A percentile compares a stretch with the other conserved stretches of the same genome.
These are phyloP conservation scores for Chlamydotis undulata DNA, from an alignment of 2,113 vertebrate genomes.

Conservation along the genomic window DNA sequence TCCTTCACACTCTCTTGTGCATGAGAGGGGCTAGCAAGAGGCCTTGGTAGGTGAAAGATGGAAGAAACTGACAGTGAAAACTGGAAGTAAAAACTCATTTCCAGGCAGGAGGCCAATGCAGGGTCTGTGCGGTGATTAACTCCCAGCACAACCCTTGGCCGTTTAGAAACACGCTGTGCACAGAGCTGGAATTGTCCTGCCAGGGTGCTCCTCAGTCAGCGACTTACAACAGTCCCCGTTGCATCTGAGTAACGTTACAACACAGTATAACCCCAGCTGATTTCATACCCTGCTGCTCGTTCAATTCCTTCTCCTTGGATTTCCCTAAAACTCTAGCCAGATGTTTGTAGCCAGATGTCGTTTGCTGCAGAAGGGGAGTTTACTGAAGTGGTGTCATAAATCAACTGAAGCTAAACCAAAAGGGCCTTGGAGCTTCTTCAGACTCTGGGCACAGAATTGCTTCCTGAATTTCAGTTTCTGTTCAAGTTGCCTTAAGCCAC, in stretches of 20 bases:
- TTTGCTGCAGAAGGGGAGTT: background rate
- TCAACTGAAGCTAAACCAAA: background rate
- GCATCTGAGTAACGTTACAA: background rate
- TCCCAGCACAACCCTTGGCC: background rate
- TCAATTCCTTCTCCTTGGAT: background rate
- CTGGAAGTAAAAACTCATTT: background rate
- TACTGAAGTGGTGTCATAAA: background rate
- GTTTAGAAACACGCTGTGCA: fast-evolving
- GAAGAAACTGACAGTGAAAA: background rate
- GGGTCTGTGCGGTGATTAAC: background rate
- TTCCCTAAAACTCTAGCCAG: background rate
- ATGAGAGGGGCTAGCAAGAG: background rate
- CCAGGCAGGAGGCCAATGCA: background rate
- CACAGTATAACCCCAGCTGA: background rate
- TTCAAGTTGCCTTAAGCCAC: background rate
- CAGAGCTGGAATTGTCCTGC: background rate
- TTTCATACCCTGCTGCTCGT: background rate
- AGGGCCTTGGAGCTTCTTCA: background rate
- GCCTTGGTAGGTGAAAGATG: background rate
- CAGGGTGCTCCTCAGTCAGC: background rate
- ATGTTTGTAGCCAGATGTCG: background rate
- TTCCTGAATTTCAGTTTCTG: background rate
- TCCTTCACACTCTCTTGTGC: background rate
- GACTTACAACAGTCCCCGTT: background rate
- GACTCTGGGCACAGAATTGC: background rate